Evolutionary conservation across 2,797 vertebrate species (phyloP).

Genomic region (Onychomys arenicola): DNA sequence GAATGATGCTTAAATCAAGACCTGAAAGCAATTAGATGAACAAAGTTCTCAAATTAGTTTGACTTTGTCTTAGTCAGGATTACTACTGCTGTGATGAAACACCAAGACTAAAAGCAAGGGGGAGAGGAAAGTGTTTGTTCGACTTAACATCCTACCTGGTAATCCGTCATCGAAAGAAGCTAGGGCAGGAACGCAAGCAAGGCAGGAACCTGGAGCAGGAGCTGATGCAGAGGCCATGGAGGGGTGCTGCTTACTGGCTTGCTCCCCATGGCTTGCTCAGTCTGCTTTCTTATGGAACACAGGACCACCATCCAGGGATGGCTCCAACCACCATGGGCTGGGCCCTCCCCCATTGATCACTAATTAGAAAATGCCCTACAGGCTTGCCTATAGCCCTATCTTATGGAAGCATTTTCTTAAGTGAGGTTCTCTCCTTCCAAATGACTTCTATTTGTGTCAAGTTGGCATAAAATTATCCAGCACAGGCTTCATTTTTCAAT

Average conservation of each 20-base stretch:
- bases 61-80: not conserved
- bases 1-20: constrained; percentile 39
- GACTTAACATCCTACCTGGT: not conserved
- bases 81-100: not conserved
- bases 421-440: not conserved
- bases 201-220: not conserved
- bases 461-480: not conserved
- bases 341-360: not conserved
- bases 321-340: not conserved
- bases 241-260: not conserved
- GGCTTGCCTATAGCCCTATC: not conserved
- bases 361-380: not conserved
- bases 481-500: constrained; percentile 29
- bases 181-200: not conserved
- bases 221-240: not conserved
- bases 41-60: constrained; percentile 2
- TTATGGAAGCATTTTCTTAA: not conserved
- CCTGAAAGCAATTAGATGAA: not conserved
- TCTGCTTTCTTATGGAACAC: not conserved
- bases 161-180: not conserved
- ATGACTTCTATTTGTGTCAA: not conserved
- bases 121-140: not conserved
- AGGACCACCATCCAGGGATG: not conserved
- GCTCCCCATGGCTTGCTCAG: not conserved
- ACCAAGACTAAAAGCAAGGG: not conserved